Evolutionary conservation across 2,888 invertebrate genomes (phyloP).

Genomic region (Dolichopus griseipennis): DNA sequence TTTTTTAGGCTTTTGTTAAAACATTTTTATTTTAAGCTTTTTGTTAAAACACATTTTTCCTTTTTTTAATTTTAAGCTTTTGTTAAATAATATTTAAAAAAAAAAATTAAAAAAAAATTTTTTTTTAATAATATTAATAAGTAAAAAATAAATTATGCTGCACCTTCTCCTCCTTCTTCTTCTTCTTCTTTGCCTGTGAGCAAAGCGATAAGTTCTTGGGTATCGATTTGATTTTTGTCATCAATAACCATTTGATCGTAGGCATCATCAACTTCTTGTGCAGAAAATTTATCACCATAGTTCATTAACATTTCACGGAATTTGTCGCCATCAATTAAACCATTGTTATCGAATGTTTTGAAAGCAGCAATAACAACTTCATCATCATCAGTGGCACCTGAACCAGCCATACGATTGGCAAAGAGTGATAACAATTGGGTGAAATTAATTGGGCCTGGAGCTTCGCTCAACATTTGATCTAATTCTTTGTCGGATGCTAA

Average conservation of each 20-base stretch:
- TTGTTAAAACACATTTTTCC: too few relatives aligned
- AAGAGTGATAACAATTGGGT: conserved; percentile 87
- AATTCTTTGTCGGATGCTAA: conserved; percentile 84
- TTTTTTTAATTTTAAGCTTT: conserved; percentile 11
- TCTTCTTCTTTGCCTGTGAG: conserved; percentile 80
- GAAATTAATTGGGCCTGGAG: conserved; percentile 89
- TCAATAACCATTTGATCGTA: conserved; percentile 90
- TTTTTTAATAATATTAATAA: conserved; percentile 16
- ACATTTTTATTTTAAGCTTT: conserved; percentile 18
- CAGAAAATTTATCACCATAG: conserved; percentile 87
- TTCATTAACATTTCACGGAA: conserved; percentile 85
- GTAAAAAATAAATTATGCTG: conserved; percentile 28
- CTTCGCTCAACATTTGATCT: conserved; percentile 80
- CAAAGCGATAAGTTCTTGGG: conserved; percentile 76
- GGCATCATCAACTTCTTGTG: conserved; percentile 83
- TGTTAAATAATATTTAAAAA: conserved; percentile 23
- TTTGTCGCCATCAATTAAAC: conserved; percentile 81
- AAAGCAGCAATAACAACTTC: conserved; percentile 87
- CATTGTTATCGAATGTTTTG: conserved; percentile 82
- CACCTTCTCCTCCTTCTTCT: conserved; percentile 65
- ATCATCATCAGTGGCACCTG: conserved; percentile 81
- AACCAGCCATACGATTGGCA: conserved; percentile 85
- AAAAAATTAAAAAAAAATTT: conserved; percentile 14
- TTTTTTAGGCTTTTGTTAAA: conserved; percentile 11
- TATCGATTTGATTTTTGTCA: conserved; percentile 83